phyloP scores from a whole-genome alignment of 2,888 invertebrate species.

The Tuberolachnus salignus region DNA sequence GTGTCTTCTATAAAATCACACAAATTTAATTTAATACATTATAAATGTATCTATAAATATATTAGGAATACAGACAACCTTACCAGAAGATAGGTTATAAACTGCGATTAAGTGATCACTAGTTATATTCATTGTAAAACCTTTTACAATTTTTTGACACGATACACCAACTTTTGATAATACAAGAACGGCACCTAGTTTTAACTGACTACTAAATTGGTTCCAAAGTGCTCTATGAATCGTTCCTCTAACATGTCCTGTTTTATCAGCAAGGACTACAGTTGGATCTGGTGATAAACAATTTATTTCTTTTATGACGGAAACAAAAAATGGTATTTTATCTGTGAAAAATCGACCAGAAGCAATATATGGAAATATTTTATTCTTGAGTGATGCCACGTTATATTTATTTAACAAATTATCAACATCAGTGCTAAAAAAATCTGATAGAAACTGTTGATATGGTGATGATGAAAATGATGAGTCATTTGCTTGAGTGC shows the following conservation, averaged over 20 bases:
- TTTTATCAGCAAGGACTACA: constrained; percentile 60
- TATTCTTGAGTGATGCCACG: constrained; percentile 48
- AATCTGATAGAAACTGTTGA: constrained; percentile 50
- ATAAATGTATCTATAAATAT: not conserved
- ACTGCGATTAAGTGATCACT: constrained; percentile 31
- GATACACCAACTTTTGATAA: constrained; percentile 60
- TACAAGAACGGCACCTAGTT: constrained; percentile 60
- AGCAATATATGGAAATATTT: constrained; percentile 35
- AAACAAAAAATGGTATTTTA: constrained; percentile 61
- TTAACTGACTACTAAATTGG: constrained; percentile 59
- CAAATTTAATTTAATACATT: not conserved
- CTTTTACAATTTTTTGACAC: constrained; percentile 46
- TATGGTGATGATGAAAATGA: constrained; percentile 41
- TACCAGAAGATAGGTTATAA: constrained; percentile 43
- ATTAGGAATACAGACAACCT: not conserved
- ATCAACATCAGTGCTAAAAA: constrained; percentile 26
- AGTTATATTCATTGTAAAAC: constrained; percentile 44
- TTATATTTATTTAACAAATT: constrained; percentile 39
- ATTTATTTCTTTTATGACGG: constrained; percentile 60
- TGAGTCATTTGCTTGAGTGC: constrained; percentile 32
- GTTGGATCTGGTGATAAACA: constrained; percentile 60
- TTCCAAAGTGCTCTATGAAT: constrained; percentile 63
- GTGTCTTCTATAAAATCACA: constrained; percentile 10
- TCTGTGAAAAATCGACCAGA: constrained; percentile 46
- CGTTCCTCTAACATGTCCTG: constrained; percentile 64